Evolutionary conservation across 2,888 invertebrate species (phyloP).

Genomic region (Hecatera dysodea): DNA sequence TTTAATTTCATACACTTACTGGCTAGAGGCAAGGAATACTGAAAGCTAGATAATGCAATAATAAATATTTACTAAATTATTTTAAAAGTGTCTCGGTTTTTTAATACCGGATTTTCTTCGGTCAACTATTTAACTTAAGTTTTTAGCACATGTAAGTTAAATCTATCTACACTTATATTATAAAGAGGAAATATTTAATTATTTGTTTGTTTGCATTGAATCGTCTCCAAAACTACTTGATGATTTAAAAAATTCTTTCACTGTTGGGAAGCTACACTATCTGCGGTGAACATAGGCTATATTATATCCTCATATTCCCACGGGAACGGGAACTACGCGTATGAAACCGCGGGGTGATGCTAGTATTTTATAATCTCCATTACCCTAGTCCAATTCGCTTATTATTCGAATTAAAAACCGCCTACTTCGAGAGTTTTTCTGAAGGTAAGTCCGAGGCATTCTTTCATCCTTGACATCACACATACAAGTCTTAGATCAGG

Average conservation of each 20-base stretch:
- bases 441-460: background rate
- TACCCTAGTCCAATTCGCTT: no score
- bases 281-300: no score
- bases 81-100: background rate
- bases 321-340: no score
- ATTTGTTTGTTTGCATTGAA: no score
- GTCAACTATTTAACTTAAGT: background rate
- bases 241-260: no score
- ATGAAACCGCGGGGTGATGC: no score
- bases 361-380: no score
- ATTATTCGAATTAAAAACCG: background rate
- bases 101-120: no score
- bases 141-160: background rate
- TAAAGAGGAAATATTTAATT: no score
- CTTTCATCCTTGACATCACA: constrained; percentile 7
- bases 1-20: constrained; percentile 23
- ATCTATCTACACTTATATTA: background rate
- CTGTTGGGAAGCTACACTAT: no score
- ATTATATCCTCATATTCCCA: no score
- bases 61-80: background rate
- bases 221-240: no score
- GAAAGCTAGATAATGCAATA: background rate
- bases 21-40: background rate
- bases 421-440: background rate
- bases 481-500: background rate